Conservation (phyloP, 1,140 invertebrate species). For the Leptestheria dahalacensis region DNA sequence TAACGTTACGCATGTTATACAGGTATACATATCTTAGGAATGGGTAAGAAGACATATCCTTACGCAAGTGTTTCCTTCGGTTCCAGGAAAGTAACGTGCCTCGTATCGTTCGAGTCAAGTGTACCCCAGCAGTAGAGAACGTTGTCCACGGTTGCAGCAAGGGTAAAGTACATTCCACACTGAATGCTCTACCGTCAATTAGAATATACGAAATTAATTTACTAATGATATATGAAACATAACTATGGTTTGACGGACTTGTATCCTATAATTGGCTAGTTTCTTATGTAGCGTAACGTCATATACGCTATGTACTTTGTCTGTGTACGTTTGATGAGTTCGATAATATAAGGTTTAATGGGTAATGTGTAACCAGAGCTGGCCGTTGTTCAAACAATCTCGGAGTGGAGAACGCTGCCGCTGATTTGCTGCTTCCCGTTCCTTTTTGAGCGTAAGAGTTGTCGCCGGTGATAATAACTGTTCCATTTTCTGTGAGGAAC, state of each 20-base stretch:
- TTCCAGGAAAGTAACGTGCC: constrained; percentile 27
- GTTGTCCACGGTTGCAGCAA: constrained; percentile 46
- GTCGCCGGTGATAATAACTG: constrained; percentile 46
- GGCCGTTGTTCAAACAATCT: not conserved
- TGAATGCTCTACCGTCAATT: constrained; percentile 34
- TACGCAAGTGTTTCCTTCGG: constrained; percentile 37
- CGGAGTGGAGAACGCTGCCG: constrained; percentile 26
- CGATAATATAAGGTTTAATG: too few species aligned
- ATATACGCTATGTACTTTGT: too few species aligned
- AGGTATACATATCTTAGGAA: too few species aligned
- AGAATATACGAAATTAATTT: constrained; percentile 12
- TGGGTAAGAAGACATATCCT: too few species aligned
- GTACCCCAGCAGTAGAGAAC: constrained; percentile 54
- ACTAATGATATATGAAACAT: not conserved
- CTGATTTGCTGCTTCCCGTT: constrained; percentile 29
- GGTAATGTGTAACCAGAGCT: not conserved
- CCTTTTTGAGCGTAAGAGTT: constrained; percentile 45
- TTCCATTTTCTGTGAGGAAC: constrained; percentile 46
- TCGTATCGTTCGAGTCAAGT: constrained; percentile 28
- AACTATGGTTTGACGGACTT: too few species aligned
- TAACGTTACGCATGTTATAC: too few species aligned
- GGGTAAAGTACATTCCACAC: constrained; percentile 48
- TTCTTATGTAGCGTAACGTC: too few species aligned
- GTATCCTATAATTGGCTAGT: too few species aligned
- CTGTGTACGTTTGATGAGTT: too few species aligned